These are phyloP conservation scores for Muscicapa adusta DNA, from an alignment of 2,113 vertebrate genomes.

Conservation along the genomic window DNA sequence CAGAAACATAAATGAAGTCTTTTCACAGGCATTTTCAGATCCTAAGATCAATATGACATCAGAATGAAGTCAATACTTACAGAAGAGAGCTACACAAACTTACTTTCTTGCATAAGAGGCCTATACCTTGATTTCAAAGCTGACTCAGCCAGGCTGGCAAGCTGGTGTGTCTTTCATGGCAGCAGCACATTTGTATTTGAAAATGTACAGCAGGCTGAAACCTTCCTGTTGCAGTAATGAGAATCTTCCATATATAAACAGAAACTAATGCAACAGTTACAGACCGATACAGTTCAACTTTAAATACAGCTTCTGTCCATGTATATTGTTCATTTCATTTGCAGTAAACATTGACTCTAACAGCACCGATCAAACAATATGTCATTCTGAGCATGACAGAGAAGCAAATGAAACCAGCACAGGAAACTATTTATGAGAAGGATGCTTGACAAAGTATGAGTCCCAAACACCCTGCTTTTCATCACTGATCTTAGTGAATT, in stretches of 20 bases:
- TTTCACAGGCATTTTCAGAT: conserved; percentile 93
- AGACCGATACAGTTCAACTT: background rate
- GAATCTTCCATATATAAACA: background rate
- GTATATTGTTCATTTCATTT: background rate
- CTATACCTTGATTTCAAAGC: background rate
- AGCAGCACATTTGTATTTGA: background rate
- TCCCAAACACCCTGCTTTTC: background rate
- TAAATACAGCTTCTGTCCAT: background rate
- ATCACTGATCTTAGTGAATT: background rate
- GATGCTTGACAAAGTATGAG: background rate
- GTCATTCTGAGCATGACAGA: background rate
- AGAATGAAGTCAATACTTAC: background rate
- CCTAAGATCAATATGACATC: conserved; percentile 67
- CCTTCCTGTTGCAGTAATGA: rapidly evolving
- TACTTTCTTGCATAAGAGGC: background rate
- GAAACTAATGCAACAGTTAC: background rate
- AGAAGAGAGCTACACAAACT: background rate
- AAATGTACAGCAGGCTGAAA: background rate
- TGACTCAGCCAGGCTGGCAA: background rate
- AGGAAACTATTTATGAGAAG: background rate
- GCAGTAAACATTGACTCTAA: background rate
- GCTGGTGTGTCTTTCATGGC: background rate
- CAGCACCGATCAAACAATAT: background rate
- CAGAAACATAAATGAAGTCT: conserved; percentile 93
- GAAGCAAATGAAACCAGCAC: background rate